phyloP scores from a whole-genome alignment of 2,113 vertebrate species.

The Proteles cristata region DNA sequence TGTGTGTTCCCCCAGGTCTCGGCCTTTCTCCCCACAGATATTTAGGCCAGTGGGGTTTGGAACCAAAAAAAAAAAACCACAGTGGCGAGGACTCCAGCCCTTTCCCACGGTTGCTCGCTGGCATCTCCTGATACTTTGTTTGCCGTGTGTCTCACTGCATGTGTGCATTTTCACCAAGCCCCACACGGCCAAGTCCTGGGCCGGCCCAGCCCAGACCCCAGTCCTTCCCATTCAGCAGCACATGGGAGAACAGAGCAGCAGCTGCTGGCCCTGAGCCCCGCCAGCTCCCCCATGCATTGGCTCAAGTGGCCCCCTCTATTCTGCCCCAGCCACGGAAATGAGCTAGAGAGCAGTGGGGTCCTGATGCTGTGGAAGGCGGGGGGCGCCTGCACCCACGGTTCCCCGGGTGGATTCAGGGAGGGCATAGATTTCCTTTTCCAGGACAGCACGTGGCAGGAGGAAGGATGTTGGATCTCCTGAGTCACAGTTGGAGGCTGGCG shows the following conservation, averaged over 20 bases:
- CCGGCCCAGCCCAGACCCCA: background rate
- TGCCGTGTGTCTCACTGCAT: background rate
- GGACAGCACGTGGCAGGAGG: background rate
- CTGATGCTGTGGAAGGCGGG: background rate
- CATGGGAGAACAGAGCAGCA: background rate
- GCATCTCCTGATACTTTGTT: background rate
- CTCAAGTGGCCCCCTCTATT: background rate
- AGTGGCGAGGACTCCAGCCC: background rate
- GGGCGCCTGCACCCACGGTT: background rate
- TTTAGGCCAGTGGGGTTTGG: too few species aligned
- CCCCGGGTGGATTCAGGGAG: background rate
- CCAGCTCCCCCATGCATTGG: background rate
- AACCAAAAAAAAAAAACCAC: background rate
- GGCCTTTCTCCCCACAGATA: background rate
- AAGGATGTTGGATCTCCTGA: background rate
- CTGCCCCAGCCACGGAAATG: background rate
- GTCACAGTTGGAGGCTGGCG: background rate
- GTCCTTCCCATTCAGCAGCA: background rate
- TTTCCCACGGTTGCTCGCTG: background rate
- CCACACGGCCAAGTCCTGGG: background rate
- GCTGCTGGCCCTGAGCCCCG: background rate
- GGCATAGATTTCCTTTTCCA: background rate
- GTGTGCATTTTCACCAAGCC: background rate
- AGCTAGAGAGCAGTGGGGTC: background rate
- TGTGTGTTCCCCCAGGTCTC: background rate